Evolutionary conservation across 1,140 invertebrate genomes (phyloP).

Genomic region (Teleopsis dalmanni): DNA sequence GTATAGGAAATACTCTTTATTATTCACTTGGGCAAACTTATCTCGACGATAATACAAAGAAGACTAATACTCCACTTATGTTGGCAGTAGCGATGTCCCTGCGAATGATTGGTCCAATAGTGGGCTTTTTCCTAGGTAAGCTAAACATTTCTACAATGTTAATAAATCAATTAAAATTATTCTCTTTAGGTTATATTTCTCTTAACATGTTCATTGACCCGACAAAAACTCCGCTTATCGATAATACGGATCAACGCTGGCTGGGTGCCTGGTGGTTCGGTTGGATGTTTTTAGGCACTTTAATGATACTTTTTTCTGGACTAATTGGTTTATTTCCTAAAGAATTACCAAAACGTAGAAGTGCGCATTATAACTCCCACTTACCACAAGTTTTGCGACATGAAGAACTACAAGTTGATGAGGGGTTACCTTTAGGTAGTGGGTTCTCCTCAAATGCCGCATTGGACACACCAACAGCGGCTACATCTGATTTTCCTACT

Average conservation of each 20-base stretch:
- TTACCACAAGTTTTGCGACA: constrained; percentile 31
- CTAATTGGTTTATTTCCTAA: constrained; percentile 55
- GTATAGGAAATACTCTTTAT: constrained; percentile 61
- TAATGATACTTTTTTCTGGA: constrained; percentile 52
- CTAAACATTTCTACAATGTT: not conserved
- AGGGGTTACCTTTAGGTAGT: constrained; percentile 27
- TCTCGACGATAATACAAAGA: constrained; percentile 62
- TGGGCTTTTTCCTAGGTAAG: constrained; percentile 37
- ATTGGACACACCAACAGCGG: constrained; percentile 24
- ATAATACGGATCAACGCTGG: constrained; percentile 56
- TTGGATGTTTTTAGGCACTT: constrained; percentile 53
- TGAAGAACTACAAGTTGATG: constrained; percentile 31
- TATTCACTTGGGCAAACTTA: constrained; percentile 62
- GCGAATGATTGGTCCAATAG: constrained; percentile 38
- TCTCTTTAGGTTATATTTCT: constrained; percentile 52
- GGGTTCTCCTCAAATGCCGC: constrained; percentile 30
- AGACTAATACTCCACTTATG: constrained; percentile 57
- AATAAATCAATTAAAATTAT: too few relatives aligned
- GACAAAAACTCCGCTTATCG: constrained; percentile 54
- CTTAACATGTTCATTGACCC: constrained; percentile 59
- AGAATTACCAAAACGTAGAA: constrained; percentile 43
- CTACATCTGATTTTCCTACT: constrained; percentile 26
- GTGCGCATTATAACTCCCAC: constrained; percentile 24
- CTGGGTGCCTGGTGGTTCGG: constrained; percentile 67
- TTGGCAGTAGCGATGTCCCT: constrained; percentile 44